Percentiles rank a stretch among this genome's conserved stretches.
Evolutionary conservation across 2,797 vertebrate species (phyloP).

Genomic region (Sternotherus odoratus): DNA sequence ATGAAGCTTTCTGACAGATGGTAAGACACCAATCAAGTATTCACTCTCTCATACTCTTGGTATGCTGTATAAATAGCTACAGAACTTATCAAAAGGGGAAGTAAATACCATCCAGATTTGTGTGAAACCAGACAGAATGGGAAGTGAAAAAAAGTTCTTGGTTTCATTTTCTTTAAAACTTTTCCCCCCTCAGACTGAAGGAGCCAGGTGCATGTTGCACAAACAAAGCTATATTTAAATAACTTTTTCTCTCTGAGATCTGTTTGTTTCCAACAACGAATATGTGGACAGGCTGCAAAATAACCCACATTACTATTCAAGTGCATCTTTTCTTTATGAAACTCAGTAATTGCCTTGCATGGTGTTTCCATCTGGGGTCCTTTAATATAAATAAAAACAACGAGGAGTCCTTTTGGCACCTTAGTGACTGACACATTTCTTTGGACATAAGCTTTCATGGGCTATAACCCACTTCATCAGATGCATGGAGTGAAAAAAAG

Average conservation of each 20-base stretch:
- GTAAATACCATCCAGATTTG: background rate
- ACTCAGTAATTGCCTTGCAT: background rate
- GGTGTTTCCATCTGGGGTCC: background rate
- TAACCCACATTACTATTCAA: background rate
- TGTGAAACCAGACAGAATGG: conserved; percentile 47
- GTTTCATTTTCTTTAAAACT: accelerated
- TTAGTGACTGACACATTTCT: too few relatives aligned
- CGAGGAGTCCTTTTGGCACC: too few relatives aligned
- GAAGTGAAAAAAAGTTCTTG: conserved; percentile 60
- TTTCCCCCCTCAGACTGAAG: background rate
- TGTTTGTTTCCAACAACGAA: background rate
- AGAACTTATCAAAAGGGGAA: background rate
- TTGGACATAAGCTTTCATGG: too few relatives aligned
- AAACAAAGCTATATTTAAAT: background rate
- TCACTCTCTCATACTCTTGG: background rate
- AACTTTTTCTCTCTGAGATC: accelerated
- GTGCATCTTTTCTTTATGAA: background rate
- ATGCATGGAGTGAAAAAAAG: too few relatives aligned
- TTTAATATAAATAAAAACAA: background rate
- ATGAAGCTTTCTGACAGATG: background rate
- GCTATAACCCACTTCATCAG: too few relatives aligned
- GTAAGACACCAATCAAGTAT: background rate
- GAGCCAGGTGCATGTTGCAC: conserved; percentile 44
- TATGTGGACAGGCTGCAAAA: background rate
- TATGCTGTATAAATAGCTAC: accelerated